Percentiles rank a stretch among this genome's conserved stretches.
Evolutionary conservation across 2,113 vertebrate species (phyloP).

Genomic region (Dicentrarchus labrax): DNA sequence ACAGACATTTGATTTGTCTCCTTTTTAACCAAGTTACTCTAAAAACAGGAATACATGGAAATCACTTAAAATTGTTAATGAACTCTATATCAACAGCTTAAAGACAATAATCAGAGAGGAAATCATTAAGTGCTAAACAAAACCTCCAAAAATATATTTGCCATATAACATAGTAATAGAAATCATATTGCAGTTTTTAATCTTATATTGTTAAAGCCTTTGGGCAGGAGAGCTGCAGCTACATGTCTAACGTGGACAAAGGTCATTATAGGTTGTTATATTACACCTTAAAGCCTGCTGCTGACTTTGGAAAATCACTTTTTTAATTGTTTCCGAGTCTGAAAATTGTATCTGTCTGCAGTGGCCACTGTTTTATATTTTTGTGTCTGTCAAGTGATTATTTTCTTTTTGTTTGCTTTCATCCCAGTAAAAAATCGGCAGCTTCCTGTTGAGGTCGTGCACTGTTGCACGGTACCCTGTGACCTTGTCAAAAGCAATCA

Average conservation of each 20-base stretch:
- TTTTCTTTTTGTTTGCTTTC: constrained; percentile 37
- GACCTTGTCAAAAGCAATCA: constrained; percentile 94
- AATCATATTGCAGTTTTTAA: background rate
- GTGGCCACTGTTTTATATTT: background rate
- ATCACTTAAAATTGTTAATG: background rate
- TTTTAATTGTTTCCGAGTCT: background rate
- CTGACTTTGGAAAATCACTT: background rate
- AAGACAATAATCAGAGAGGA: background rate
- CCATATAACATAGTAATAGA: background rate
- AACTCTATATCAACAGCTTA: background rate
- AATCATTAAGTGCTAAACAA: background rate
- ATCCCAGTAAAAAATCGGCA: constrained; percentile 46
- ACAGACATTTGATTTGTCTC: background rate
- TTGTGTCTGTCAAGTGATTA: constrained; percentile 27
- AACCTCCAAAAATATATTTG: background rate
- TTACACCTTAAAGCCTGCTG: background rate
- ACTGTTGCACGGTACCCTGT: constrained; percentile 85
- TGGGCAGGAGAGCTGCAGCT: background rate
- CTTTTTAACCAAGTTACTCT: background rate
- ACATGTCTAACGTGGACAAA: background rate
- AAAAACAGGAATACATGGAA: background rate
- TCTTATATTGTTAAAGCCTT: background rate
- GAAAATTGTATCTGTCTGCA: background rate
- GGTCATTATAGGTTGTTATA: background rate
- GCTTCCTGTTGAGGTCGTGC: constrained; percentile 85